Evolutionary conservation across 1,140 invertebrate genomes (phyloP).

Genomic region (Sweltsa coloradensis): DNA sequence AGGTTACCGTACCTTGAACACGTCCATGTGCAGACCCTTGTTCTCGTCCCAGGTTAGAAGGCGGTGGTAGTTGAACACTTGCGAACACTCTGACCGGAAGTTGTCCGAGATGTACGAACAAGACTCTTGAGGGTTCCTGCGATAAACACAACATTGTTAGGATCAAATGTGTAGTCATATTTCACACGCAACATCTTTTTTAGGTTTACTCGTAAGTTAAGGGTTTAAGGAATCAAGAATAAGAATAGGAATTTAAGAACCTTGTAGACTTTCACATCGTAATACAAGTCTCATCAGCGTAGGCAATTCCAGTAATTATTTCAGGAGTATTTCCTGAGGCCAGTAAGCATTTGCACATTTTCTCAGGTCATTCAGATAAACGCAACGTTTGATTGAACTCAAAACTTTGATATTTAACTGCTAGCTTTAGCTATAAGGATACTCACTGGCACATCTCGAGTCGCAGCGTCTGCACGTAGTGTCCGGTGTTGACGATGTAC

Average conservation of each 20-base stretch:
- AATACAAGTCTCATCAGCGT: no score
- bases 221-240: no score
- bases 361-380: no score
- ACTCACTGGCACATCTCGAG: constrained; percentile 71
- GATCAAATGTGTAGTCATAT: constrained; percentile 7
- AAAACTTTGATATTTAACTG: no score
- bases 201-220: not conserved
- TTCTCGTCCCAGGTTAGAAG: constrained; percentile 71
- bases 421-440: no score
- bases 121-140: constrained; percentile 55
- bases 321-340: no score
- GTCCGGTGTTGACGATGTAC: constrained; percentile 74
- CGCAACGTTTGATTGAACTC: no score
- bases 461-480: constrained; percentile 71
- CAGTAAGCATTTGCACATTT: no score
- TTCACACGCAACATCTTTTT: not conserved
- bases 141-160: no score
- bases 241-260: no score
- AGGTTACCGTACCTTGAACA: constrained; percentile 50
- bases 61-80: constrained; percentile 80
- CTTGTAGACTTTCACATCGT: no score
- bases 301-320: no score
- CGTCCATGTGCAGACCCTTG: constrained; percentile 71
- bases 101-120: constrained; percentile 71
- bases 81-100: constrained; percentile 67